Evolutionary conservation across 1,140 invertebrate species (phyloP).

Genomic region (Eupeodes corollae): DNA sequence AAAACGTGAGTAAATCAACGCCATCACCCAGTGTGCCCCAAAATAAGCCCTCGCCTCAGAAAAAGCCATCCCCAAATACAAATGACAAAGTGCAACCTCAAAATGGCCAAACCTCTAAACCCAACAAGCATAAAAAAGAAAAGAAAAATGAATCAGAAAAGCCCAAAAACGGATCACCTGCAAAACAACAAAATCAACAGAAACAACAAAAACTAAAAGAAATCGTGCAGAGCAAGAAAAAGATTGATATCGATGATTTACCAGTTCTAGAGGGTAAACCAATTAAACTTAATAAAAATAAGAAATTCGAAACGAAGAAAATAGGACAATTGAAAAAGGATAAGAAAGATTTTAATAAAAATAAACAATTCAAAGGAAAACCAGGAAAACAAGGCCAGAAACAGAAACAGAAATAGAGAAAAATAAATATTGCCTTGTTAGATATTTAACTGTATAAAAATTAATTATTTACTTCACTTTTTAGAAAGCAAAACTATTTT

Average conservation of each 20-base stretch:
- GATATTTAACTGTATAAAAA: no score
- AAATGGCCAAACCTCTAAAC: no score
- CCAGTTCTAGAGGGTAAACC: constrained; percentile 25
- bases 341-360: constrained; percentile 10
- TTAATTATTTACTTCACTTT: no score
- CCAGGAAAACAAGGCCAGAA: constrained; percentile 13
- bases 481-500: no score
- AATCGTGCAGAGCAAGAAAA: constrained; percentile 1
- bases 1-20: no score
- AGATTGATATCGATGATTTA: constrained; percentile 13
- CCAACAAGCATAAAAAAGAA: no score
- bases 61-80: no score
- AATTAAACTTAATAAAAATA: constrained; percentile 19
- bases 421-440: no score
- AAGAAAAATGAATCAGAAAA: no score
- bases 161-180: not conserved
- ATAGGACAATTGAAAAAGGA: constrained; percentile 31
- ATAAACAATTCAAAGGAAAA: constrained; percentile 14
- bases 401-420: not conserved
- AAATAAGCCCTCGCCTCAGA: no score
- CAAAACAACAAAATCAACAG: constrained; percentile 1
- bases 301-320: constrained; percentile 20
- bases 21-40: no score
- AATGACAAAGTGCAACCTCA: no score
- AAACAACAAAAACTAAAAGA: not conserved